Evolutionary conservation across 2,888 invertebrate species (phyloP).

Genomic region (Leistus spinibarbis): DNA sequence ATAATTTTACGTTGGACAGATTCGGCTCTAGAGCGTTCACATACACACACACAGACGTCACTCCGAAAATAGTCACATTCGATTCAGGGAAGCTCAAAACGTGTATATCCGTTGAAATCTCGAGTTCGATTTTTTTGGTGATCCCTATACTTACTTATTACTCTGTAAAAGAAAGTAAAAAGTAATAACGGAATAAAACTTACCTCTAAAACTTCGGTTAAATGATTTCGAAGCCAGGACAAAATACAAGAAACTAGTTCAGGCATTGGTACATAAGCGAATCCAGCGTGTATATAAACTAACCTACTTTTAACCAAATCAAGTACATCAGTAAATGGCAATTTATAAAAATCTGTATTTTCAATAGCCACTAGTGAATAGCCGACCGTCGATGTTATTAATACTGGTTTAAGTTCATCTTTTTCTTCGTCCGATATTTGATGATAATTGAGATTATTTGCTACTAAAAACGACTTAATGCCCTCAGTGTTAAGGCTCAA

Average conservation of each 20-base stretch:
- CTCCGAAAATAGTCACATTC: too few species aligned
- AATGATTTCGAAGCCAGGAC: slow-evolving; percentile 72
- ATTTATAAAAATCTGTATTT: slow-evolving; percentile 75
- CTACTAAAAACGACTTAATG: slow-evolving; percentile 69
- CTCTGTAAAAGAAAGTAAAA: background rate
- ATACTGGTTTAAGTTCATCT: slow-evolving; percentile 62
- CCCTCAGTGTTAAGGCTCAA: slow-evolving; percentile 67
- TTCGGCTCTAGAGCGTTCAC: too few species aligned
- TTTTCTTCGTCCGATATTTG: slow-evolving; percentile 74
- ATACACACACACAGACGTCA: too few species aligned
- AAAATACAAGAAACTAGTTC: slow-evolving; percentile 86
- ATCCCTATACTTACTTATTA: too few species aligned
- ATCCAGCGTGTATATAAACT: slow-evolving; percentile 80
- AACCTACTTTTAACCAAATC: slow-evolving; percentile 81
- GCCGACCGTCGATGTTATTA: slow-evolving; percentile 66
- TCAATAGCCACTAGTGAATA: slow-evolving; percentile 65
- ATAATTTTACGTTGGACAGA: too few species aligned
- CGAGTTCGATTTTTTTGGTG: too few species aligned
- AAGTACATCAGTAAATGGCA: slow-evolving; percentile 83
- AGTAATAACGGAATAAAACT: slow-evolving; percentile 45
- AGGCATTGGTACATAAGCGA: slow-evolving; percentile 83
- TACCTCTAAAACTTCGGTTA: slow-evolving; percentile 73
- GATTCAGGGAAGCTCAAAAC: too few species aligned
- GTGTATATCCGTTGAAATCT: too few species aligned
- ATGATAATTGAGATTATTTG: slow-evolving; percentile 70